Evolutionary conservation across 2,797 vertebrate species (phyloP).

Genomic region (Enteromius anoplus): DNA sequence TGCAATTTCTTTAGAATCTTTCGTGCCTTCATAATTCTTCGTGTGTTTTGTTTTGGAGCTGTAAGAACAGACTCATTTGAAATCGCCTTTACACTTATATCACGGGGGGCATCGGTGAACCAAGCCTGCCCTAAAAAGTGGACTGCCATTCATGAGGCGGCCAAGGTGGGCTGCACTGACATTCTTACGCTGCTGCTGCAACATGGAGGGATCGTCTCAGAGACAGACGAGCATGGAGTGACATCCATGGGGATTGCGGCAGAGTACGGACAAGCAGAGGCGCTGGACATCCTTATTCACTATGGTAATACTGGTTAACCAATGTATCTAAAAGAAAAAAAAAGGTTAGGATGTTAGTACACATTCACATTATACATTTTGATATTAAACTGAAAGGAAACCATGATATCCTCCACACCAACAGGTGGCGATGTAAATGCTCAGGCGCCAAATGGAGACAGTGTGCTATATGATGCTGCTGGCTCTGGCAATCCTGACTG

Average conservation of each 20-base stretch:
- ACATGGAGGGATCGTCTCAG: slow-evolving; percentile 78
- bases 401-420: background rate
- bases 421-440: slow-evolving; percentile 83
- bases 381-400: slow-evolving; percentile 9
- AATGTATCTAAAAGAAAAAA: background rate
- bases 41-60: slow-evolving; percentile 67
- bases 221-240: slow-evolving; percentile 79
- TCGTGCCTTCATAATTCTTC: background rate
- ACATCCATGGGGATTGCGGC: slow-evolving; percentile 84
- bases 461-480: slow-evolving; percentile 82
- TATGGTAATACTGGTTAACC: slow-evolving; percentile 75
- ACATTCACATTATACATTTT: background rate
- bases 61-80: slow-evolving; percentile 77
- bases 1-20: background rate
- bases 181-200: slow-evolving; percentile 81
- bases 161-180: slow-evolving; percentile 80
- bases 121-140: slow-evolving; percentile 81
- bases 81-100: slow-evolving; percentile 77
- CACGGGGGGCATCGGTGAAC: slow-evolving; percentile 79
- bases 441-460: slow-evolving; percentile 82
- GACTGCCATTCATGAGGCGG: slow-evolving; percentile 88
- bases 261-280: slow-evolving; percentile 80
- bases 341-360: background rate
- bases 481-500: slow-evolving; percentile 84
- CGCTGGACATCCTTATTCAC: slow-evolving; percentile 86